Percentiles rank a stretch among this genome's conserved stretches.
Evolutionary conservation across 2,797 vertebrate genomes (phyloP).

Genomic region (Phalanger gymnotis): DNA sequence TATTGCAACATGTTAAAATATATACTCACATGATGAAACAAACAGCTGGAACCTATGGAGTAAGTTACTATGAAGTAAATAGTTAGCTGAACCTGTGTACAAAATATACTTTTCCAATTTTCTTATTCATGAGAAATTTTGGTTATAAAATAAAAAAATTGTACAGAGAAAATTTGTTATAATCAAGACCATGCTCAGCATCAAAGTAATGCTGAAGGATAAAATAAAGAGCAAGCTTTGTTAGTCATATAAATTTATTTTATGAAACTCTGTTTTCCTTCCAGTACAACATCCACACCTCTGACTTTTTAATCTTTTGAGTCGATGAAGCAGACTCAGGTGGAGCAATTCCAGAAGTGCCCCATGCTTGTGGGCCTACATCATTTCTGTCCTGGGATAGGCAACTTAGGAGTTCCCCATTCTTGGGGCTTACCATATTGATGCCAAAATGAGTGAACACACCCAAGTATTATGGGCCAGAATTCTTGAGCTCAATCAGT

Average conservation of each 20-base stretch:
- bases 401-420: not conserved
- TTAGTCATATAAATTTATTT: constrained; percentile 69
- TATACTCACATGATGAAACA: constrained; percentile 57
- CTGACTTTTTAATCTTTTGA: constrained; percentile 68
- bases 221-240: constrained; percentile 54
- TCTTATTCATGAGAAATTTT: constrained; percentile 57
- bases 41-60: constrained; percentile 44
- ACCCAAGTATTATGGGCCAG: not conserved
- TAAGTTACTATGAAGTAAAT: constrained; percentile 29
- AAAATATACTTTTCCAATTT: constrained; percentile 50
- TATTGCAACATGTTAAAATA: constrained; percentile 29
- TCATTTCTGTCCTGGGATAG: not conserved
- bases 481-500: not conserved
- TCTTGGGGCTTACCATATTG: not conserved
- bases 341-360: constrained; percentile 67
- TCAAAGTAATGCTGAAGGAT: constrained; percentile 50
- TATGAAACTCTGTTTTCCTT: constrained; percentile 68
- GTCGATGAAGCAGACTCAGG: constrained; percentile 70
- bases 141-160: constrained; percentile 21
- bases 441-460: not conserved
- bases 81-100: constrained; percentile 39
- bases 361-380: constrained; percentile 22
- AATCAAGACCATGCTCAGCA: constrained; percentile 58
- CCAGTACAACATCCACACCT: constrained; percentile 71
- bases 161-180: constrained; percentile 55